These are phyloP conservation scores for Manacus vitellinus DNA, from an alignment of 2,113 vertebrate species.

Conservation along the genomic window DNA sequence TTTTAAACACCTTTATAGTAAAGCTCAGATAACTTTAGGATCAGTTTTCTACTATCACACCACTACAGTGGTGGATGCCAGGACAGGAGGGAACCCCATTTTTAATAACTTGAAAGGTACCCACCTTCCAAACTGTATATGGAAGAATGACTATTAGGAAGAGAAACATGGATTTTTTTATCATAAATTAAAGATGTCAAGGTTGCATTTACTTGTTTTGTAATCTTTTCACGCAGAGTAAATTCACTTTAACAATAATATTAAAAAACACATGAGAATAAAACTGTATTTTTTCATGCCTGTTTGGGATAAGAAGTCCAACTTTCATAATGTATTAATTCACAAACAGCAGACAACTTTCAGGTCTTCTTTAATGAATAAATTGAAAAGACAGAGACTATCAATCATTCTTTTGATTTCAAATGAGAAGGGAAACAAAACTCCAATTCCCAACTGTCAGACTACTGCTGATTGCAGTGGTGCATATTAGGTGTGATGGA, in stretches of 20 bases:
- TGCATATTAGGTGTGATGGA: not conserved
- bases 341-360: not conserved
- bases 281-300: not conserved
- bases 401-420: not conserved
- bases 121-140: not conserved
- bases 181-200: not conserved
- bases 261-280: not conserved
- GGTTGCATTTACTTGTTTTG: not conserved
- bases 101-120: not conserved
- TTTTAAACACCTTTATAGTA: not conserved
- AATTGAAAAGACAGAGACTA: not conserved
- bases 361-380: not conserved
- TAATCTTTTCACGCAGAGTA: not conserved
- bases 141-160: not conserved
- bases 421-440: not conserved
- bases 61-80: not conserved
- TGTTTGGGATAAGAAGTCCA: not conserved
- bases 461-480: not conserved
- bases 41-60: not conserved
- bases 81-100: not conserved
- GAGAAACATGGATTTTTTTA: not conserved
- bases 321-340: not conserved
- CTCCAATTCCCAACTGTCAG: not conserved
- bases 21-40: not conserved
- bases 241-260: not conserved